phyloP scores from a whole-genome alignment of 37 sponge, comb jelly and placozoan genomes.

The Amphimedon queenslandica region DNA sequence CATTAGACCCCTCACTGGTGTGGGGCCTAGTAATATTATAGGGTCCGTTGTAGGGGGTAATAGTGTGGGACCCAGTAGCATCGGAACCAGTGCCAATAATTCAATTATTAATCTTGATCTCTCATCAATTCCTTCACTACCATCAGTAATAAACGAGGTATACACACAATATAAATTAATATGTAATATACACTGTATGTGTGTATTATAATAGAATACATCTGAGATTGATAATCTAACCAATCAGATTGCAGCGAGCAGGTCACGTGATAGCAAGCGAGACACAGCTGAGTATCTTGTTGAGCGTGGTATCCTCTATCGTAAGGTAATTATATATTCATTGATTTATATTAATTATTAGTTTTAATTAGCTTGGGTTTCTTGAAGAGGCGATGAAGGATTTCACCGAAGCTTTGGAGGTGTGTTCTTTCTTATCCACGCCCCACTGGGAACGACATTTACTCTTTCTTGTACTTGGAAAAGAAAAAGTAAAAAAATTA shows the following conservation, averaged over 20 bases:
- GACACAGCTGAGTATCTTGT: neutral
- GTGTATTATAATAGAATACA: neutral
- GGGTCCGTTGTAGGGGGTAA: neutral
- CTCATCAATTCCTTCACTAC: neutral
- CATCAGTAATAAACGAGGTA: too few species aligned
- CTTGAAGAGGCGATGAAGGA: neutral
- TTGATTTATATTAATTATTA: neutral
- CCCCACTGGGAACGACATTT: neutral
- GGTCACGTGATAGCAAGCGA: neutral
- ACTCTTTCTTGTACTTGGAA: neutral
- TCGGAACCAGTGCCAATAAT: neutral
- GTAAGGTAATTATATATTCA: neutral
- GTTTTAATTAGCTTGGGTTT: neutral
- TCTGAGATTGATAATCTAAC: neutral
- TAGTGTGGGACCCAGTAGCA: neutral
- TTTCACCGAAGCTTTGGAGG: neutral
- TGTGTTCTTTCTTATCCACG: neutral
- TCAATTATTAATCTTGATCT: neutral
- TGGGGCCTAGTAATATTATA: neutral
- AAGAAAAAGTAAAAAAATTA: neutral
- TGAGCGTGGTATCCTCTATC: neutral
- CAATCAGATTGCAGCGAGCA: conserved; percentile 8
- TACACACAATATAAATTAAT: too few species aligned
- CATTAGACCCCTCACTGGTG: neutral
- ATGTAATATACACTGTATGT: neutral